Evolutionary conservation across 2,797 vertebrate species (phyloP).

Genomic region (Novumbra hubbsi): DNA sequence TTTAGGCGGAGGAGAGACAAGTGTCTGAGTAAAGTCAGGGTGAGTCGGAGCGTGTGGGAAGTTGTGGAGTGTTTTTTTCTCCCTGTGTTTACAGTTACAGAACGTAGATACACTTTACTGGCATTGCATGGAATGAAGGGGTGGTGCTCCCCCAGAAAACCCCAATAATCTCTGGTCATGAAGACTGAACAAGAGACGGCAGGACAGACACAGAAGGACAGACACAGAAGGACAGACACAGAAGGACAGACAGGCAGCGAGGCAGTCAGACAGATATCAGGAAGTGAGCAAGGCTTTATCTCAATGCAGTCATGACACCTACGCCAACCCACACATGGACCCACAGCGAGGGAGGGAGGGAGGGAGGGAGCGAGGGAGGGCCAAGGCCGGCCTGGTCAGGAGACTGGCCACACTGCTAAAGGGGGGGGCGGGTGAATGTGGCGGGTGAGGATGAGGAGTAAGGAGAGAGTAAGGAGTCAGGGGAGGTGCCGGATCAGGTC

Average conservation of each 20-base stretch:
- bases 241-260: no score
- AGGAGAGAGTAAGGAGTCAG: slow-evolving; percentile 54
- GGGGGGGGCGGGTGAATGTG: slow-evolving; percentile 55
- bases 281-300: slow-evolving; percentile 1
- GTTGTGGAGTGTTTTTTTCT: background rate
- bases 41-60: background rate
- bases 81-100: background rate
- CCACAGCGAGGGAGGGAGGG: slow-evolving; percentile 15
- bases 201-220: no score
- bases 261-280: background rate
- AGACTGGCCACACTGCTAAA: slow-evolving; percentile 21
- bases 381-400: slow-evolving; percentile 1
- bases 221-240: no score
- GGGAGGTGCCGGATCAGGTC: slow-evolving; percentile 56
- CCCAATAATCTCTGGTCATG: background rate
- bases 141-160: slow-evolving; percentile 6
- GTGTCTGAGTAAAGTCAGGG: background rate
- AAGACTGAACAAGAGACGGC: background rate
- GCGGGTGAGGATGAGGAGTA: background rate
- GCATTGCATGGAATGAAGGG: slow-evolving; percentile 20
- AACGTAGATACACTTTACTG: slow-evolving; percentile 24
- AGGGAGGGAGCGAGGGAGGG: no score
- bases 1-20: slow-evolving; percentile 35
- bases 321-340: background rate
- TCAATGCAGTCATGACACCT: background rate